These are phyloP conservation scores for Brachystomella parvula DNA, from an alignment of 1,140 invertebrate genomes.

Conservation along the genomic window DNA sequence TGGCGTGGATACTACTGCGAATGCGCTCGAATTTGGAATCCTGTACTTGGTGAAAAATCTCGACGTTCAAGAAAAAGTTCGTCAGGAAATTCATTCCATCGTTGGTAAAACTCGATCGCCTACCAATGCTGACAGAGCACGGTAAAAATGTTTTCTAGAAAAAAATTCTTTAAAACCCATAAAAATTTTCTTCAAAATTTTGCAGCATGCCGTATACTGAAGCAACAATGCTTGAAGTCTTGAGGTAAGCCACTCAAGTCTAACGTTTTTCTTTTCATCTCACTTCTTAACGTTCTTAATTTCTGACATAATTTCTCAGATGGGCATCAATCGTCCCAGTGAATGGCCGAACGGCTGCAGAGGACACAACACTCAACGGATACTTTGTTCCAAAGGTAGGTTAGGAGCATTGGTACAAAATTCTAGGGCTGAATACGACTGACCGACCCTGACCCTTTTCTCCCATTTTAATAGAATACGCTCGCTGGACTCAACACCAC, in stretches of 20 bases:
- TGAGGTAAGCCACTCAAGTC: not conserved
- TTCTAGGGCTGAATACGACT: too few species aligned
- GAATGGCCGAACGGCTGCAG: not conserved
- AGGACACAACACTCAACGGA: constrained; percentile 5
- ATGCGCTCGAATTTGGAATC: constrained; percentile 5
- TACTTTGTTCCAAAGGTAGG: constrained; percentile 11
- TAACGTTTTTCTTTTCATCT: too few species aligned
- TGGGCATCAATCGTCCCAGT: constrained; percentile 3
- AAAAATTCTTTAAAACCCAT: not conserved
- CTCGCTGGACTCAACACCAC: not conserved
- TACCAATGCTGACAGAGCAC: constrained; percentile 17
- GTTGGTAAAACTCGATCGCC: constrained; percentile 14
- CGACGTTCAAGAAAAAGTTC: constrained; percentile 11
- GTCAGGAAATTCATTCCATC: constrained; percentile 6
- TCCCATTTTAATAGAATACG: not conserved
- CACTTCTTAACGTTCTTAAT: too few species aligned
- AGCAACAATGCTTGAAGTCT: constrained; percentile 15
- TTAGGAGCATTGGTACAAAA: not conserved
- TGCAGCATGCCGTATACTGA: constrained; percentile 14
- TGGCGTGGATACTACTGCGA: constrained; percentile 12
- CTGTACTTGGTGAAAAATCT: constrained; percentile 4
- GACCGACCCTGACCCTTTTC: constrained; percentile 5
- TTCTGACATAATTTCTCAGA: too few species aligned
- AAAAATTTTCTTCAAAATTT: constrained; percentile 1
- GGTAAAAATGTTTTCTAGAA: not conserved